Conservation (phyloP, 2,797 vertebrate genomes). For the Amphiprion clarkii region DNA sequence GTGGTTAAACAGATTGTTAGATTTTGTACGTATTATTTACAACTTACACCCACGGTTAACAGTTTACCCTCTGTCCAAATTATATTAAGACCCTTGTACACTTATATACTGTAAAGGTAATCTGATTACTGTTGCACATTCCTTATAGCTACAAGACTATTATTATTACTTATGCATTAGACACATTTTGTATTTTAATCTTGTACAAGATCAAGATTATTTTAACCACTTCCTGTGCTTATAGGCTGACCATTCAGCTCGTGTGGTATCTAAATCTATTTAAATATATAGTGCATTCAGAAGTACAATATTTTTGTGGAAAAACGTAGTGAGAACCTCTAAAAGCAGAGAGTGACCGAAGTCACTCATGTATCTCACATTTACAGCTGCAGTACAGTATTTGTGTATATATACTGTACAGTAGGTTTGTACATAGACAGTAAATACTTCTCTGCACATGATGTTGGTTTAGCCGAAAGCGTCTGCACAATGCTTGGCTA, state of each 20-base stretch:
- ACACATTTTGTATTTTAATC: too few species aligned
- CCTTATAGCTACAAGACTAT: too few species aligned
- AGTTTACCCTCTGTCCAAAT: too few species aligned
- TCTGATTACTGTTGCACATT: too few species aligned
- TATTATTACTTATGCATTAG: too few species aligned
- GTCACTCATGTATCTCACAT: background rate
- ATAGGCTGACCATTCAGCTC: too few species aligned
- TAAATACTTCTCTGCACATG: constrained; percentile 30
- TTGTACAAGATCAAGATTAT: too few species aligned
- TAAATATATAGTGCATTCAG: too few species aligned
- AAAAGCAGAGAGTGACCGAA: background rate
- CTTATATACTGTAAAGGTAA: too few species aligned
- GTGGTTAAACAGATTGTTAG: background rate
- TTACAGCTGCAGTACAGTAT: background rate
- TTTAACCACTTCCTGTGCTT: background rate
- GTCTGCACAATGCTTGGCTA: constrained; percentile 37
- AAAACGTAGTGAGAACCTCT: background rate
- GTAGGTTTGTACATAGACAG: constrained; percentile 26
- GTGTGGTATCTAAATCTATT: too few species aligned
- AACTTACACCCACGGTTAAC: background rate
- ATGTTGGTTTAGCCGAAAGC: constrained; percentile 43
- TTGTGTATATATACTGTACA: constrained; percentile 5
- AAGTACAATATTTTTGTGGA: background rate
- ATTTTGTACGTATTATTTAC: background rate
- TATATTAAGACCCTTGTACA: too few species aligned